A percentile compares a stretch with the other conserved stretches of the same genome.
Evolutionary conservation across 2,797 vertebrate species (phyloP).

Genomic region (Oreochromis grahami): DNA sequence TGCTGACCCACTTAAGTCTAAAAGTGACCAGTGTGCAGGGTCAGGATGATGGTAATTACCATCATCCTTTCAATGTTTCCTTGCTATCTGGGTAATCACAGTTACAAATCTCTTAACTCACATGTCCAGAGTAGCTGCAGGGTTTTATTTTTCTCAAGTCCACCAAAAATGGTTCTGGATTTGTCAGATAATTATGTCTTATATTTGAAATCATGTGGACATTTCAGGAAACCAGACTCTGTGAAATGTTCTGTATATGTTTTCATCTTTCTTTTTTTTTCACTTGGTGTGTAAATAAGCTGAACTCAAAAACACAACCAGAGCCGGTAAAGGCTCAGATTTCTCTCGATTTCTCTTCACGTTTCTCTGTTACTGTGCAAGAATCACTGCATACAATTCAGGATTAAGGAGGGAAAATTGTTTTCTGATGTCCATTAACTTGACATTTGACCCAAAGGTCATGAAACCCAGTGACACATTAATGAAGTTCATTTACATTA

Average conservation of each 20-base stretch:
- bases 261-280: accelerated
- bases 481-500: not conserved
- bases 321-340: not conserved
- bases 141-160: not conserved
- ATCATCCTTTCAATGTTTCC: too few species aligned
- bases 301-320: not conserved
- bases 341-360: not conserved
- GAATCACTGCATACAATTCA: not conserved
- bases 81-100: too few species aligned
- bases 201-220: not conserved
- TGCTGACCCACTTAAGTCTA: not conserved
- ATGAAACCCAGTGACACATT: not conserved
- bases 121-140: not conserved
- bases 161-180: not conserved
- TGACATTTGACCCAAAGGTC: not conserved
- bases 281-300: not conserved
- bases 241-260: not conserved
- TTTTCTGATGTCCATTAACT: conserved; percentile 8
- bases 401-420: not conserved
- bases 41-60: not conserved
- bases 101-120: not conserved
- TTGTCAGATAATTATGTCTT: not conserved
- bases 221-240: not conserved
- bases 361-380: not conserved
- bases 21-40: not conserved